These are phyloP conservation scores for Melanotaenia trifasciata DNA, from an alignment of 2,797 vertebrate genomes.

Conservation along the genomic window DNA sequence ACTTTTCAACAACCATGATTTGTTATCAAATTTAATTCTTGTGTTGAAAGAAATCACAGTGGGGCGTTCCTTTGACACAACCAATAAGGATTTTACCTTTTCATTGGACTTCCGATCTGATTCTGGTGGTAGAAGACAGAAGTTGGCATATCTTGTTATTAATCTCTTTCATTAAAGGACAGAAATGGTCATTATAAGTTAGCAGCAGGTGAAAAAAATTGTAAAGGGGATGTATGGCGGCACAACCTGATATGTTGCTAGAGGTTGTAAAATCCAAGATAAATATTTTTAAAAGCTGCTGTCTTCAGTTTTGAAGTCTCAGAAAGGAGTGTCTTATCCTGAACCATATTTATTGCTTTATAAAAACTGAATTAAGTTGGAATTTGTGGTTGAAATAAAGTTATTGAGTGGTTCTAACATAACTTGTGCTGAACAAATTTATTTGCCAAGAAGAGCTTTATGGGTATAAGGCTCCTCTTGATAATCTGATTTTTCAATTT, in stretches of 20 bases:
- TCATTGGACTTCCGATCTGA: neutral
- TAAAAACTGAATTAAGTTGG: neutral
- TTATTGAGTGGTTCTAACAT: too few species aligned
- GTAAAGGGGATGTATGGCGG: neutral
- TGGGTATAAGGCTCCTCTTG: too few species aligned
- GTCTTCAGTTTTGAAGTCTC: neutral
- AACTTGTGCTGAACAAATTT: too few species aligned
- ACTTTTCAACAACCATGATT: conserved; percentile 16
- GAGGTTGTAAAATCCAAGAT: neutral
- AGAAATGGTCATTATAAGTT: neutral
- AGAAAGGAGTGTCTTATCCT: neutral
- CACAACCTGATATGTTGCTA: too few species aligned
- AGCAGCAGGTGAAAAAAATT: neutral
- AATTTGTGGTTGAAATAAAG: neutral
- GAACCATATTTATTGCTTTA: neutral
- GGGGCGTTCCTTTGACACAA: neutral
- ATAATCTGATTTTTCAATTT: too few species aligned
- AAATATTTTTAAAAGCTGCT: neutral
- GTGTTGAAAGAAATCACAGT: neutral
- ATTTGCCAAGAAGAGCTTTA: too few species aligned
- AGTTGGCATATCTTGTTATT: neutral
- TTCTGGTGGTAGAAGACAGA: neutral
- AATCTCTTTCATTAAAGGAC: neutral
- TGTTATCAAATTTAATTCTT: conserved; percentile 48
- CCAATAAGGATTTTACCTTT: neutral